Percentiles rank a stretch among this genome's conserved stretches.
Evolutionary conservation across 2,888 invertebrate species (phyloP).

Genomic region (Mimachlamys varia): DNA sequence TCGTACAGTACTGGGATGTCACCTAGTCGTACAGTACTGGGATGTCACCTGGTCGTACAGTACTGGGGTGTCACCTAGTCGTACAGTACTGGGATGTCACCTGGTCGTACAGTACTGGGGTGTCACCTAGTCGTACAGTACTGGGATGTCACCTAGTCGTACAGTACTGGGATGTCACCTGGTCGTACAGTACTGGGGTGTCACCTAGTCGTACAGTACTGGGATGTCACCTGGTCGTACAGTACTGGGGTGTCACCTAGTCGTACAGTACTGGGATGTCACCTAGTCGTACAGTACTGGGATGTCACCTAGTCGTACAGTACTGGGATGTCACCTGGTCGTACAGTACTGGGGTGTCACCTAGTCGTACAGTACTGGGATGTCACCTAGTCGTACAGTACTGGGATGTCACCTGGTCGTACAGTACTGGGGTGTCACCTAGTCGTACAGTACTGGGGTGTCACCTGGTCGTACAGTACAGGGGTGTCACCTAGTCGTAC

Average conservation of each 20-base stretch:
- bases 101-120: no score
- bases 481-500: neutral
- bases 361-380: no score
- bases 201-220: no score
- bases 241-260: neutral
- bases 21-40: neutral
- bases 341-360: neutral
- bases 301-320: no score
- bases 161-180: neutral
- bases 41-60: no score
- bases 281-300: neutral
- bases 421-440: neutral
- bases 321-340: neutral
- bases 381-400: neutral
- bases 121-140: neutral
- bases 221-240: neutral
- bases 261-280: neutral
- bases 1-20: neutral
- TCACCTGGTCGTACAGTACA: no score
- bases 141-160: no score
- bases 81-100: neutral
- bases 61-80: neutral
- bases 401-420: no score
- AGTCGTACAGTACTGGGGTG: neutral
- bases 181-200: neutral